These are phyloP conservation scores for Oryzaephilus surinamensis DNA, from an alignment of 1,140 invertebrate genomes.

Conservation along the genomic window DNA sequence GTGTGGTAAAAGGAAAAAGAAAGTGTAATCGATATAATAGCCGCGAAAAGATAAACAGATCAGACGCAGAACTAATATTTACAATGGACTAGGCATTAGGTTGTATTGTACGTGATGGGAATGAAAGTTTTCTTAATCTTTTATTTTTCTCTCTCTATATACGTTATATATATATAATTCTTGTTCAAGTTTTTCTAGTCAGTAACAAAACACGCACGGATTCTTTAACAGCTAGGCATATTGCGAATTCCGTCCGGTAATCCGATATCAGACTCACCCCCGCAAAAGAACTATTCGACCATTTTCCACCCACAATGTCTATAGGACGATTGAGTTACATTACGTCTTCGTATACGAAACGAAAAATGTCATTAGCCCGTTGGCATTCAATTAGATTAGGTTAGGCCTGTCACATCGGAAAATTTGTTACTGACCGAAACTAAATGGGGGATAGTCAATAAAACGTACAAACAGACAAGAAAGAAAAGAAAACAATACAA, in stretches of 20 bases:
- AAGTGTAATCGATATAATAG: too few species aligned
- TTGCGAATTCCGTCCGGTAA: constrained; percentile 31
- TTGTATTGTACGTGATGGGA: constrained; percentile 9
- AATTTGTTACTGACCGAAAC: constrained; percentile 14
- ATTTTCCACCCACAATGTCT: too few species aligned
- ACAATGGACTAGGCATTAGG: constrained; percentile 13
- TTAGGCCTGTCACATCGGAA: constrained; percentile 12
- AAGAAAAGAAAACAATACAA: too few species aligned
- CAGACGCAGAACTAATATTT: constrained; percentile 12
- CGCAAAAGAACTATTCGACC: too few species aligned
- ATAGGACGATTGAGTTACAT: constrained; percentile 32
- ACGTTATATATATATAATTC: constrained; percentile 14
- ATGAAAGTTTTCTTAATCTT: constrained; percentile 7
- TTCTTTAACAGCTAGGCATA: constrained; percentile 28
- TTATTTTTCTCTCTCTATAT: constrained; percentile 7
- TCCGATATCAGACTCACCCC: constrained; percentile 27
- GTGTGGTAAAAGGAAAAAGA: too few species aligned
- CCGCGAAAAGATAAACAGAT: constrained; percentile 9
- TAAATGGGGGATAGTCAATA: too few species aligned
- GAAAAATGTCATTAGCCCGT: constrained; percentile 30
- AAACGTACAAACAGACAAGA: too few species aligned
- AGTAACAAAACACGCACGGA: constrained; percentile 31
- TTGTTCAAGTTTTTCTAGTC: too few species aligned
- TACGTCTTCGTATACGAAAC: constrained; percentile 22
- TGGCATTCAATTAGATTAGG: constrained; percentile 30